These are phyloP conservation scores for Rhea americana DNA, from an alignment of 2,113 vertebrate genomes.

Conservation along the genomic window DNA sequence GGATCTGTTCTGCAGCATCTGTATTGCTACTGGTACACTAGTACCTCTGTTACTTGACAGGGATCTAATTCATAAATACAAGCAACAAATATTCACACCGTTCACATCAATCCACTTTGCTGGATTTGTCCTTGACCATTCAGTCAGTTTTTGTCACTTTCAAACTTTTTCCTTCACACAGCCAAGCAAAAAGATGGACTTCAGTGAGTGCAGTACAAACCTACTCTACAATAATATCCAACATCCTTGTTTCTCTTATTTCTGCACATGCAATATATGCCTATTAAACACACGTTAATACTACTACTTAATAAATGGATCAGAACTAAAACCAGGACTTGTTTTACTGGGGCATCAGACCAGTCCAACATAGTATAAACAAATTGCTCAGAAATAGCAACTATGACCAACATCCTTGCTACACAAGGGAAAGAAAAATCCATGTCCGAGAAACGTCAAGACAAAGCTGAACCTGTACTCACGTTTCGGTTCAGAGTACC, in stretches of 20 bases:
- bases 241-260: not conserved
- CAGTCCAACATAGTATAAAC: not conserved
- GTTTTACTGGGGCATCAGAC: not conserved
- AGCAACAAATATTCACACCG: not conserved
- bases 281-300: not conserved
- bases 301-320: not conserved
- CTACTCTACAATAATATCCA: not conserved
- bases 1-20: not conserved
- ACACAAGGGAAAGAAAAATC: not conserved
- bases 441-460: not conserved
- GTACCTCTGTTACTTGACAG: not conserved
- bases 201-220: not conserved
- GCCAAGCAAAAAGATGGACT: not conserved
- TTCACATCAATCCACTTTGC: too few species aligned
- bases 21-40: not conserved
- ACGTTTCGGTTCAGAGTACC: not conserved
- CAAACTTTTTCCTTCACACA: not conserved
- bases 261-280: not conserved
- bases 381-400: fast-evolving
- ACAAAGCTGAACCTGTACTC: not conserved
- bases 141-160: not conserved
- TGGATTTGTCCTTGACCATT: not conserved
- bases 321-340: not conserved
- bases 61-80: not conserved
- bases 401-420: not conserved